phyloP scores from a whole-genome alignment of 2,888 invertebrate species.

The Synanthedon formicaeformis region DNA sequence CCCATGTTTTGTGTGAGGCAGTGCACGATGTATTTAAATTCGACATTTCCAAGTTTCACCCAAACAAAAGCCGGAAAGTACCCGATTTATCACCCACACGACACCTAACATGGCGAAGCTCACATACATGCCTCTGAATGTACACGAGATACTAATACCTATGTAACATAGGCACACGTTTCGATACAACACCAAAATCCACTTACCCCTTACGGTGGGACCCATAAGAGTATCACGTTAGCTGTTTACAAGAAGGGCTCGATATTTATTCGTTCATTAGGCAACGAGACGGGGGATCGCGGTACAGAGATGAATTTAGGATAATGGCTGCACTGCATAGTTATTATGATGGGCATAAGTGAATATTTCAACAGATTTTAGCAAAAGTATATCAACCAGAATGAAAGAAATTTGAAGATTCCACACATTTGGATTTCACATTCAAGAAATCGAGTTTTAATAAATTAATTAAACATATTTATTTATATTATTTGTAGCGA shows the following conservation, averaged over 20 bases:
- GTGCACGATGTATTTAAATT: background rate
- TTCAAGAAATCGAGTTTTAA: no score
- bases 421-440: no score
- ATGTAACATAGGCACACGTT: slow-evolving; percentile 26
- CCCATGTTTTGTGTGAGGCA: no score
- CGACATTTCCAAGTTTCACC: background rate
- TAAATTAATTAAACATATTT: no score
- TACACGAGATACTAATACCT: background rate
- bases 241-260: slow-evolving; percentile 62
- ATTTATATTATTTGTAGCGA: no score
- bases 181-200: slow-evolving; percentile 65
- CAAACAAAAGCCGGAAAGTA: background rate
- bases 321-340: slow-evolving; percentile 40
- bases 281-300: slow-evolving; percentile 49
- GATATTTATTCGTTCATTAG: slow-evolving; percentile 69
- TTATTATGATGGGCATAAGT: slow-evolving; percentile 6
- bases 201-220: slow-evolving; percentile 66
- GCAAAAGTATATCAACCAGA: no score
- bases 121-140: background rate
- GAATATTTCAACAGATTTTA: background rate
- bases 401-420: no score
- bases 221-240: slow-evolving; percentile 46
- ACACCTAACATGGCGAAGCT: background rate
- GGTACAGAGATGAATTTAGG: slow-evolving; percentile 59
- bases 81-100: background rate